Conservation (phyloP, 2,113 vertebrate genomes). For the Protobothrops flavoviridis region DNA sequence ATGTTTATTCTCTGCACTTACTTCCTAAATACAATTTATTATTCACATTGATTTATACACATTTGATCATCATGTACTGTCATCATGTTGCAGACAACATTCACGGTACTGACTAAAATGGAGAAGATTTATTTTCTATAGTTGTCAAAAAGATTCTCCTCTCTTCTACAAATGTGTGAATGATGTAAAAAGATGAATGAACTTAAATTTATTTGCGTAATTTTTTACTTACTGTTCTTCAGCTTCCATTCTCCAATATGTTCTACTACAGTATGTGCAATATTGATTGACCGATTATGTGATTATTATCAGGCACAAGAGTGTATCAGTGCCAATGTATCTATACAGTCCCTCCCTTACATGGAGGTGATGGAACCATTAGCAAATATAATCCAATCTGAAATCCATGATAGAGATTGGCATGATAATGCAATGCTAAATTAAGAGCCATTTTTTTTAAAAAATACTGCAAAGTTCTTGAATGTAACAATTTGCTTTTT, state of each 20-base stretch:
- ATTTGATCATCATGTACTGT: conserved; percentile 20
- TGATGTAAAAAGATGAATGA: conserved; percentile 10
- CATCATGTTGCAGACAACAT: background rate
- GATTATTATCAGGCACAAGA: too few species aligned
- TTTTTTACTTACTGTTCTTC: background rate
- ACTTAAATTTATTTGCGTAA: conserved; percentile 7
- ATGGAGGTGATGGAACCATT: too few species aligned
- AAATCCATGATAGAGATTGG: too few species aligned
- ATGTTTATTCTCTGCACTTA: conserved; percentile 1
- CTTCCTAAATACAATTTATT: background rate
- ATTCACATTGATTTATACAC: background rate
- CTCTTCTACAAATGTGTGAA: background rate
- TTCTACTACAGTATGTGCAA: background rate
- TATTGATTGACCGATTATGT: background rate
- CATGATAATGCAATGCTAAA: too few species aligned
- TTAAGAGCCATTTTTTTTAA: too few species aligned
- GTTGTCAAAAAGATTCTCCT: background rate
- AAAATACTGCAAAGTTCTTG: too few species aligned
- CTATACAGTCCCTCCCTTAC: too few species aligned
- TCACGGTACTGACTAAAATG: background rate
- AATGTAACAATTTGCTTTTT: too few species aligned
- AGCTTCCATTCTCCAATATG: background rate
- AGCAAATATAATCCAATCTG: too few species aligned
- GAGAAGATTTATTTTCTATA: background rate
- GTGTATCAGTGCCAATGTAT: too few species aligned